These are phyloP conservation scores for Rhabdomys dilectus DNA, from an alignment of 2,113 vertebrate species.

Conservation along the genomic window DNA sequence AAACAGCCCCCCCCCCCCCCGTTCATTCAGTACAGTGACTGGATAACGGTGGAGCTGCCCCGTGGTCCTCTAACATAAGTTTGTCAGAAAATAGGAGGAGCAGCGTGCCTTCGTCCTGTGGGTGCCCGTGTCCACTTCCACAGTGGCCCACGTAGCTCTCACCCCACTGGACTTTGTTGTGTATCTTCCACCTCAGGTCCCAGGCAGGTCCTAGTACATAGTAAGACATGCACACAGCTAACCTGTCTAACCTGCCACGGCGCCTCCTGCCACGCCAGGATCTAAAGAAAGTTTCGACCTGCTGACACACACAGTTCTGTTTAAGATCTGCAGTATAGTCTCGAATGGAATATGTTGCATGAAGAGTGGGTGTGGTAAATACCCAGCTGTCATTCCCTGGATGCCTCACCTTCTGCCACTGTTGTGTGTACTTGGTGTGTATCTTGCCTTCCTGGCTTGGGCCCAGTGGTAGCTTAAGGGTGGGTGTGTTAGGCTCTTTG, in stretches of 20 bases:
- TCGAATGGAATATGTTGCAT: background rate
- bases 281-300: background rate
- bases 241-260: background rate
- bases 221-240: background rate
- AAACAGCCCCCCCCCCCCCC: too few relatives aligned
- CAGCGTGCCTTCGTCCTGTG: background rate
- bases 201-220: background rate
- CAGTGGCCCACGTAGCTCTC: background rate
- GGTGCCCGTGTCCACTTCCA: background rate
- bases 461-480: background rate
- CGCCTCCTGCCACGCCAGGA: too few relatives aligned
- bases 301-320: background rate
- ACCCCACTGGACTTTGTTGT: background rate
- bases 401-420: background rate
- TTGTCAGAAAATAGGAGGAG: too few relatives aligned
- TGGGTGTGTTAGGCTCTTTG: background rate
- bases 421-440: background rate
- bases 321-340: background rate
- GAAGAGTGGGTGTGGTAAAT: background rate
- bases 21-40: background rate
- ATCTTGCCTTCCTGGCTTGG: background rate
- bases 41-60: background rate
- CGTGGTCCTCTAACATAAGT: background rate
- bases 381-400: background rate
- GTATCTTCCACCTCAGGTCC: too few relatives aligned